Conservation (phyloP, 2,888 invertebrate genomes). For the Sericinus montela region DNA sequence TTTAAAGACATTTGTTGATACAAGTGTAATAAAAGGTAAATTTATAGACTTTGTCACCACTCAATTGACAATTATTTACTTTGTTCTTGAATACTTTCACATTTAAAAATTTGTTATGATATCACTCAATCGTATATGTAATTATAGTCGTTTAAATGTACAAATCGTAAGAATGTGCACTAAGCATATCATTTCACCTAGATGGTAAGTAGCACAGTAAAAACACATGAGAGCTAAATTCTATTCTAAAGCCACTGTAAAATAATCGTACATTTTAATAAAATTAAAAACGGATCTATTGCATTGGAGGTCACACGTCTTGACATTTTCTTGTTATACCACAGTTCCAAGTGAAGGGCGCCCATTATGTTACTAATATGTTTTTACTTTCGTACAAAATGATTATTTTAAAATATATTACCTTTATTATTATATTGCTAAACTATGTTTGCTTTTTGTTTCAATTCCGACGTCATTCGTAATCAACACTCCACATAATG, state of each 20-base stretch:
- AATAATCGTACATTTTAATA: neutral
- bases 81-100: too few species aligned
- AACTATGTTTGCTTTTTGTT: slow-evolving; percentile 65
- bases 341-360: slow-evolving; percentile 51
- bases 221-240: slow-evolving; percentile 18
- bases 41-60: too few species aligned
- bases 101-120: too few species aligned
- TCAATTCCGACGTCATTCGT: slow-evolving; percentile 68
- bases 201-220: slow-evolving; percentile 42
- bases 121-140: too few species aligned
- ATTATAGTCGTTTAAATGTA: too few species aligned
- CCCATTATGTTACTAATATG: neutral
- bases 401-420: slow-evolving; percentile 44
- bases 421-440: slow-evolving; percentile 19
- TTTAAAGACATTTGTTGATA: too few species aligned
- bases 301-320: slow-evolving; percentile 64
- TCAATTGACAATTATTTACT: too few species aligned
- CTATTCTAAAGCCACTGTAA: neutral
- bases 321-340: slow-evolving; percentile 63
- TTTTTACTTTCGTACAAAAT: neutral
- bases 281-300: slow-evolving; percentile 38
- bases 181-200: slow-evolving; percentile 54
- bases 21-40: too few species aligned
- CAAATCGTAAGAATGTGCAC: slow-evolving; percentile 33
- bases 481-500: slow-evolving; percentile 74